phyloP scores from a whole-genome alignment of 1,140 invertebrate genomes.

The Lasioglossum baleicum region DNA sequence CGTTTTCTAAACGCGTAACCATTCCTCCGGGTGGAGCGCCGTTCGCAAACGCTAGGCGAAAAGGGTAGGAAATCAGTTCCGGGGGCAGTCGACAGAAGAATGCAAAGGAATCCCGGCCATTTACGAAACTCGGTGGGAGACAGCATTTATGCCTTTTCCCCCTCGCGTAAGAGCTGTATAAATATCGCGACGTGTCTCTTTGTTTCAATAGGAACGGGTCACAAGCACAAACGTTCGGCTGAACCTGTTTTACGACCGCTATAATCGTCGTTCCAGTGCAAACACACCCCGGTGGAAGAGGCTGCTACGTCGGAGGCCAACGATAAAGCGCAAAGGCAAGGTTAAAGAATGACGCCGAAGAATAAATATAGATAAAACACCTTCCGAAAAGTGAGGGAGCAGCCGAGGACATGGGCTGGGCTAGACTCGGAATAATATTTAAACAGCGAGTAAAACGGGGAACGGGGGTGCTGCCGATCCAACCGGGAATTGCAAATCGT shows the following conservation, averaged over 20 bases:
- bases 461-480: slow-evolving; percentile 26
- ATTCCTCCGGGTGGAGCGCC: too few species aligned
- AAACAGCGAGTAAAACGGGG: slow-evolving; percentile 37
- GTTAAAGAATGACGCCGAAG: slow-evolving; percentile 17
- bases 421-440: slow-evolving; percentile 36
- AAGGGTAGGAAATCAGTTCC: too few species aligned
- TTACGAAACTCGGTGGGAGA: too few species aligned
- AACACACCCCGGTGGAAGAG: background rate
- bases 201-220: background rate
- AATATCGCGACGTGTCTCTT: background rate
- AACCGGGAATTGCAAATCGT: slow-evolving; percentile 47
- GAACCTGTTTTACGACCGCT: slow-evolving; percentile 25
- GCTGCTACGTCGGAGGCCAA: background rate
- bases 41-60: too few species aligned
- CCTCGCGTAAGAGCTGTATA: background rate
- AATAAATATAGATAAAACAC: slow-evolving; percentile 38
- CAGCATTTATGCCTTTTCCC: too few species aligned
- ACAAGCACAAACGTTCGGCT: slow-evolving; percentile 8
- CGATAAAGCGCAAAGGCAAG: slow-evolving; percentile 23
- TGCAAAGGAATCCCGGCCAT: too few species aligned
- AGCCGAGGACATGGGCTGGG: background rate
- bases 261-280: slow-evolving; percentile 21
- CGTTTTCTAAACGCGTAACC: too few species aligned
- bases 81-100: too few species aligned
- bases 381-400: background rate